Evolutionary conservation across 2,888 invertebrate species (phyloP).

Genomic region (Eupithecia vulgata): DNA sequence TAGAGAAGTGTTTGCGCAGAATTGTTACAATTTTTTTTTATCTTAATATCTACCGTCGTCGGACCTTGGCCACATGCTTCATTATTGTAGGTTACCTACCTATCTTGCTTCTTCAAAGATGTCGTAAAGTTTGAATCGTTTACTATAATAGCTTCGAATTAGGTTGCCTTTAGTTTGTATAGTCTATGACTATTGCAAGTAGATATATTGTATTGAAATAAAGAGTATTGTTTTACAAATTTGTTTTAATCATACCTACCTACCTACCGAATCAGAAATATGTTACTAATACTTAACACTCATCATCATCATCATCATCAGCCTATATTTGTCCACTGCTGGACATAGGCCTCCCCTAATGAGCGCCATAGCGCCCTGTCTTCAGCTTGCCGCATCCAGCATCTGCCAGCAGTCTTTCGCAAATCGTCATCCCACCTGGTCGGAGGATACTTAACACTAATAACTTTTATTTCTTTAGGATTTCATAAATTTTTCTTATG

Average conservation of each 20-base stretch:
- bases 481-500: no score
- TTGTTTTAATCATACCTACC: constrained; percentile 12
- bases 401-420: no score
- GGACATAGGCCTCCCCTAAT: no score
- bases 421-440: no score
- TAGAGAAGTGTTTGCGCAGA: no score
- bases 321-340: no score
- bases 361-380: no score
- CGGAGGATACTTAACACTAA: no score
- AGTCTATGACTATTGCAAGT: constrained; percentile 50
- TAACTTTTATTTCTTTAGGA: no score
- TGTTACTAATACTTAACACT: no score
- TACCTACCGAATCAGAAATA: neutral
- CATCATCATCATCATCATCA: no score
- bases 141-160: constrained; percentile 60
- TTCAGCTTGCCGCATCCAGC: no score
- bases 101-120: neutral
- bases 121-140: neutral
- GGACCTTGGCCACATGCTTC: neutral
- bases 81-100: neutral
- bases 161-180: constrained; percentile 64
- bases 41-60: neutral
- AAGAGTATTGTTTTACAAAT: constrained; percentile 70
- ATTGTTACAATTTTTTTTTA: neutral
- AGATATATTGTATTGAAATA: constrained; percentile 60